Conservation (phyloP, 2,888 invertebrate species). For the Caenorhabditis plicata region DNA sequence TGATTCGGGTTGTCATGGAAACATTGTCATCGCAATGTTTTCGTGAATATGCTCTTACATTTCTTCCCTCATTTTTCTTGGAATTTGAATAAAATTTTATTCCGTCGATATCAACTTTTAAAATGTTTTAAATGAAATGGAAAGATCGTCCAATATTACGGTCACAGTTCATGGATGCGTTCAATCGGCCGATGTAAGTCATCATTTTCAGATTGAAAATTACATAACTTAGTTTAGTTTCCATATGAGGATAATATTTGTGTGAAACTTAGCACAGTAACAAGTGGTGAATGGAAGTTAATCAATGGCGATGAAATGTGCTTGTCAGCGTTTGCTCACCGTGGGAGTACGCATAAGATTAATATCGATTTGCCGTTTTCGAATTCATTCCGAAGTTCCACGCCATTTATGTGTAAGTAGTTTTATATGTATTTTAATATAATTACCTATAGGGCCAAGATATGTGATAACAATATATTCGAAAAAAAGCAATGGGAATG, state of each 20-base stretch:
- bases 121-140: slow-evolving; percentile 4
- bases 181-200: not conserved
- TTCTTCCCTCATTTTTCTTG: no score
- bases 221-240: slow-evolving; percentile 7
- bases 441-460: slow-evolving; percentile 15
- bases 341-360: slow-evolving; percentile 6
- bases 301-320: slow-evolving; percentile 4
- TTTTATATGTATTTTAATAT: not conserved
- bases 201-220: not conserved
- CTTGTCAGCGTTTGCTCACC: slow-evolving; percentile 12
- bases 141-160: not conserved
- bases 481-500: slow-evolving; percentile 8
- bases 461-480: slow-evolving; percentile 16
- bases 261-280: slow-evolving; percentile 3
- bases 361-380: slow-evolving; percentile 23
- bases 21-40: no score
- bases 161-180: slow-evolving; percentile 3
- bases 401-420: slow-evolving; percentile 13
- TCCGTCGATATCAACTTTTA: no score
- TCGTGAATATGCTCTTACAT: no score
- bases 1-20: no score
- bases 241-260: slow-evolving; percentile 17
- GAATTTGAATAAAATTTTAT: no score
- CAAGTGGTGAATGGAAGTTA: slow-evolving; percentile 11
- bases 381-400: not conserved